phyloP scores from a whole-genome alignment of 2,113 vertebrate species.

The Spermophilus dauricus region DNA sequence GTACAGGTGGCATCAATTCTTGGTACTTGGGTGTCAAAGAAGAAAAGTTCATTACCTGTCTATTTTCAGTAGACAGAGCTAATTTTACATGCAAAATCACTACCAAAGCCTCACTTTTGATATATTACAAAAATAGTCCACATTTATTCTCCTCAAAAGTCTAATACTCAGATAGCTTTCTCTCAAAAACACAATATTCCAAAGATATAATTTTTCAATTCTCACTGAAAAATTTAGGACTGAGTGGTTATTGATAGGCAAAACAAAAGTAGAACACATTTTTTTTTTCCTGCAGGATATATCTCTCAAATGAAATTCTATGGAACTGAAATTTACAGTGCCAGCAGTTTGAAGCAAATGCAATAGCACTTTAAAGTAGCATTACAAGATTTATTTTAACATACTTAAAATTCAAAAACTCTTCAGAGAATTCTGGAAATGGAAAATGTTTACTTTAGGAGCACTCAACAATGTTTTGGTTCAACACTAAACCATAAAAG shows the following conservation, averaged over 20 bases:
- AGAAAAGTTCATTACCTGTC: background rate
- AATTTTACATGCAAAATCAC: constrained; percentile 40
- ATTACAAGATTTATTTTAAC: constrained; percentile 79
- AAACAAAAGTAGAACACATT: constrained; percentile 60
- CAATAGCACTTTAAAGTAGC: constrained; percentile 77
- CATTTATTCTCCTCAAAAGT: background rate
- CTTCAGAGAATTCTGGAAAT: constrained; percentile 77
- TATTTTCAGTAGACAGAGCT: background rate
- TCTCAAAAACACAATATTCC: background rate
- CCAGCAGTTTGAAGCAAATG: constrained; percentile 71
- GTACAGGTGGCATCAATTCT: background rate
- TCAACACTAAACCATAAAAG: constrained; percentile 72
- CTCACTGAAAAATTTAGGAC: constrained; percentile 64
- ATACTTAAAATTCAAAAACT: constrained; percentile 80
- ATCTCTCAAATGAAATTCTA: constrained; percentile 66
- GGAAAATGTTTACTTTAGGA: constrained; percentile 79
- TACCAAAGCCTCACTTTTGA: background rate
- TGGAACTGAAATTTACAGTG: constrained; percentile 72
- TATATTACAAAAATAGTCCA: background rate
- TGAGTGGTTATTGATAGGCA: constrained; percentile 34
- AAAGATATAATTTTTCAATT: constrained; percentile 64
- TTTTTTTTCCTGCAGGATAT: constrained; percentile 11
- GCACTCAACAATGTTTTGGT: constrained; percentile 76
- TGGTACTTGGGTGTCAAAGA: background rate
- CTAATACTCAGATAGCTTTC: background rate